Evolutionary conservation across 1,140 invertebrate genomes (phyloP), one percentile per base, ranked within the genome.

Genomic region (Frieseomelitta varia): DNA sequence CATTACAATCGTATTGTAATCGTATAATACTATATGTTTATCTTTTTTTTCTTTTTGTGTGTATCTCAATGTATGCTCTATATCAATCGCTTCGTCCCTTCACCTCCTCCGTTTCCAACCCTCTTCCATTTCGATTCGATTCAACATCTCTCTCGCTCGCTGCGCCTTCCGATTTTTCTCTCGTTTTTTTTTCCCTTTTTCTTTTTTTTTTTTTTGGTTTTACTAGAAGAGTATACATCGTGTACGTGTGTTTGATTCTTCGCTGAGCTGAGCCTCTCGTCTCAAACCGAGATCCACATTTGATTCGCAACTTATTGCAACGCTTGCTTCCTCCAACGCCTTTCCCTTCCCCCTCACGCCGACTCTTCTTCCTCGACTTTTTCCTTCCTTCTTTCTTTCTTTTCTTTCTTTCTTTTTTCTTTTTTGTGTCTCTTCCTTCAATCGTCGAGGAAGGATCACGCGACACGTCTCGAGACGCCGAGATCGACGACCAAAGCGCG

Each of bases 21-120:
- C 90, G 91, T 93, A 93, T 93, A 94, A 94, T 94, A 94, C 93
- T 94, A 93, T 93, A 92, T 92, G 89, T 93, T 92, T 89, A 84
- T 78, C 73, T 74, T 82, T 91, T 92, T 56, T 2, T 30, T 30
- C 30, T 47, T 47, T 47, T 8, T 47, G 55, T 65, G 89, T 90
- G 85, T 93, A 83, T 81, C 81, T 89, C 79, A 85, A 90, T 84
- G 75, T 87, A 86, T 85, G 81, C 85, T 87, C 79, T 61, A 77
- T 68, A 79, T 71, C 69, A 53, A 34, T 71, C 53, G 55, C 74
- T 24, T 63, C 71, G 30, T 72, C 39, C 67, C 51, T 65, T 6
- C 47, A 71, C n/a, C 53, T 8, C 73, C 55, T 91, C 81, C 85
- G 53, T 89, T 73, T 88, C 30, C 81, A 76, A 83, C 86, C 76